Conservation (phyloP, 2,888 invertebrate genomes). For the Amaurobius ferox region DNA sequence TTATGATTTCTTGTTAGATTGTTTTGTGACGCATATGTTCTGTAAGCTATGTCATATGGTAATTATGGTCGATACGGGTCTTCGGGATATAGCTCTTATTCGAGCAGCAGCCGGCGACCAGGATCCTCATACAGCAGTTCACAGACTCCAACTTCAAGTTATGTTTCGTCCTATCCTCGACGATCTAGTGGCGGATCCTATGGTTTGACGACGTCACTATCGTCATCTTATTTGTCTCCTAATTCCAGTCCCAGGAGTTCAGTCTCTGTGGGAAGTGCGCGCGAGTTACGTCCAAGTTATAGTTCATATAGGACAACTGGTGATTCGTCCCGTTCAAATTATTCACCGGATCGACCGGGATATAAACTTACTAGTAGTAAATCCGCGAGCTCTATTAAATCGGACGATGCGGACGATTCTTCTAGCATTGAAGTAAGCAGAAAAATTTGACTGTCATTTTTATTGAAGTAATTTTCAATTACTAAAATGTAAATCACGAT, state of each 20-base stretch:
- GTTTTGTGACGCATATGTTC: not conserved
- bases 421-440: slow-evolving; percentile 51
- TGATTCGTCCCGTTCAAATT: slow-evolving; percentile 32
- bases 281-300: slow-evolving; percentile 27
- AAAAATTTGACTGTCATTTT: not conserved
- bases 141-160: slow-evolving; percentile 18
- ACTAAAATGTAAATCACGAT: too few species aligned
- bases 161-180: slow-evolving; percentile 28
- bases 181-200: slow-evolving; percentile 43
- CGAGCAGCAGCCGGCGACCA: slow-evolving; percentile 40
- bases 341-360: slow-evolving; percentile 36
- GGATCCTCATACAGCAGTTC: slow-evolving; percentile 9
- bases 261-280: slow-evolving; percentile 25
- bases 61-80: slow-evolving; percentile 60
- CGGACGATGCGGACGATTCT: slow-evolving; percentile 19
- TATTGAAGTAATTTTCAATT: not conserved
- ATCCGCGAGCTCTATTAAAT: slow-evolving; percentile 46
- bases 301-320: slow-evolving; percentile 32
- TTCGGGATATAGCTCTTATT: slow-evolving; percentile 44
- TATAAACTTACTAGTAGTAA: slow-evolving; percentile 55
- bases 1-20: too few species aligned
- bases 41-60: slow-evolving; percentile 57
- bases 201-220: slow-evolving; percentile 41
- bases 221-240: slow-evolving; percentile 53
- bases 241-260: slow-evolving; percentile 62